Conservation (phyloP, 1,140 invertebrate genomes). For the Octopus sinensis region DNA sequence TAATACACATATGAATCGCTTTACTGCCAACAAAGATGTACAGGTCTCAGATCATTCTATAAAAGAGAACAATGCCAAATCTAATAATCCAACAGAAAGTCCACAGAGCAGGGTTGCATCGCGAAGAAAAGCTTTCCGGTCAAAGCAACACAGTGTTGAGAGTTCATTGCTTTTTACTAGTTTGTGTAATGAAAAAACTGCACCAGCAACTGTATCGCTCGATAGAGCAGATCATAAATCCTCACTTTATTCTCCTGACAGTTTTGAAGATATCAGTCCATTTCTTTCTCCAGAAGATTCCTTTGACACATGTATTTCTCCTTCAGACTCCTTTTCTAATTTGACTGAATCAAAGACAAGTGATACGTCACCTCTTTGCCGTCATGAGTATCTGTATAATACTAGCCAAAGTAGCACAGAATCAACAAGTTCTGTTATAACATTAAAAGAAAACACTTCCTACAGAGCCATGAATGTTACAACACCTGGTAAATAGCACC, state of each 20-base stretch:
- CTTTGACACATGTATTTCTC: constrained; percentile 26
- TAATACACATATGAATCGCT: constrained; percentile 39
- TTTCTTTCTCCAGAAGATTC: constrained; percentile 4
- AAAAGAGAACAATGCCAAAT: background rate
- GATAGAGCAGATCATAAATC: background rate
- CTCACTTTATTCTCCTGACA: constrained; percentile 2
- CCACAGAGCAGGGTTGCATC: background rate
- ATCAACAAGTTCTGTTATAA: background rate
- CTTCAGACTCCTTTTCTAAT: constrained; percentile 23
- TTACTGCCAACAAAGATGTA: constrained; percentile 36
- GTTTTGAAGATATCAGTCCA: constrained; percentile 13
- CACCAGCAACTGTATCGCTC: background rate
- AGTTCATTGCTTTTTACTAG: constrained; percentile 9
- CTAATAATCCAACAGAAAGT: background rate
- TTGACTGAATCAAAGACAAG: background rate
- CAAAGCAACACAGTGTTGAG: constrained; percentile 7
- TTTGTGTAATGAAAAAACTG: too few relatives aligned
- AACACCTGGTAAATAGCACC: background rate
- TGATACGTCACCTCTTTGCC: background rate
- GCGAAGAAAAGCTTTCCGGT: background rate
- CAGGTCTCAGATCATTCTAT: constrained; percentile 31
- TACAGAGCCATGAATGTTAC: background rate
- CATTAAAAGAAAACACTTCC: background rate
- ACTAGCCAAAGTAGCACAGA: constrained; percentile 1
- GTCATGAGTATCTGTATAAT: background rate